Base-by-base conservation (phyloP, 2,113 vertebrate species). In the Acrocephalus kingi region DNA sequence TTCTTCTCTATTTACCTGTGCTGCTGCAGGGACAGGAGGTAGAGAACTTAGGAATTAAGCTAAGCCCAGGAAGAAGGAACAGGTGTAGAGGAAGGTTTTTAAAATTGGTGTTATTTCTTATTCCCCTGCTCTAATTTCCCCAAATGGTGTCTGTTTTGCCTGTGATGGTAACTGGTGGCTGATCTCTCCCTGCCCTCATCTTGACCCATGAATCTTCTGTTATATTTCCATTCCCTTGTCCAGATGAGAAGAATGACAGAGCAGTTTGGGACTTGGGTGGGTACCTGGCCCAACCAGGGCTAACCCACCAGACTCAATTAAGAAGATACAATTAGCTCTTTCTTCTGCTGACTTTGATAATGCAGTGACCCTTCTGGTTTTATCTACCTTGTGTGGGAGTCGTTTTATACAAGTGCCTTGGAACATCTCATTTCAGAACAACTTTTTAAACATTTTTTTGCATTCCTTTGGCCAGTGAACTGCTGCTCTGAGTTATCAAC, bases 121-220 rank as follows among this genome's bases (percentile, higher is more conserved):
- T 21, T 49, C 16, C 13, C 3, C 9, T 68, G 9, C 31, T 37
- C 39, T 11, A 58, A 33, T 56, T 59, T 73, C 21, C 52, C 30
- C 20, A 79, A 73, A 28, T 31, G 39, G 10, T 27, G 16, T 72
- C 45, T 39, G 14, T 66, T 84, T 73, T 52, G 14, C 20, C 2
- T 2, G 3, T 52, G 51, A 39, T 3, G 8, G 7, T 72, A n/a
- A 45, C 8, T 35, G n/a, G 12, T 66, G 46, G 10, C 12, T 79
- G 24, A 54, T 73, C 13, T 19, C 67, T 73, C 39, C 20, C 20
- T 46, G 9, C 24, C n/a, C 24, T 59, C 41, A 15, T 59, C n/a
- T 84, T 0, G 0, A 66, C 20, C 14, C 0, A 0, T 7, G 7
- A 66, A 49, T 30, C 28, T 79, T 90, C 15, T 28, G 7, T 64